Conservation (phyloP, 2,888 invertebrate genomes). For the Ormyrus thymus region DNA sequence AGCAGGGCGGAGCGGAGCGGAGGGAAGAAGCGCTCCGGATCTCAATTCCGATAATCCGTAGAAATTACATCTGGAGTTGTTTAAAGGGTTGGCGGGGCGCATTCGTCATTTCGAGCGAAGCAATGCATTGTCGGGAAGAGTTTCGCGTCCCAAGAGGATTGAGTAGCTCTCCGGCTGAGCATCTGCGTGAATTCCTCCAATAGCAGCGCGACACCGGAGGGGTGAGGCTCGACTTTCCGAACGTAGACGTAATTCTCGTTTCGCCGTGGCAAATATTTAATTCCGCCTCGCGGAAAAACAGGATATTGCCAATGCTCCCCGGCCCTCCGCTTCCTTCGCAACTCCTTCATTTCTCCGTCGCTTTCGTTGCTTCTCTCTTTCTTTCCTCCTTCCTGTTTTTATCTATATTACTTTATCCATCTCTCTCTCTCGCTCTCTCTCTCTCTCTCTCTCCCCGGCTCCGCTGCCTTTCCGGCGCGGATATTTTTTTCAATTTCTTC, state of each 20-base stretch:
- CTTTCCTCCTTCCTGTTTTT: constrained; percentile 31
- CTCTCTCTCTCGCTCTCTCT: constrained; percentile 21
- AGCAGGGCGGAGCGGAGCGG: no score
- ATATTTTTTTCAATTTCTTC: constrained; percentile 27
- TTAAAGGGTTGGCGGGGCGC: background rate
- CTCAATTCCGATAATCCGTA: constrained; percentile 7
- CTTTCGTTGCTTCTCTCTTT: constrained; percentile 3
- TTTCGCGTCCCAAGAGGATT: constrained; percentile 5
- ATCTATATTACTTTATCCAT: constrained; percentile 40
- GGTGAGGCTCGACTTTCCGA: background rate
- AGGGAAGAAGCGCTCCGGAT: no score
- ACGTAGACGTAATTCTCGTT: constrained; percentile 20
- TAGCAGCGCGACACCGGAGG: background rate
- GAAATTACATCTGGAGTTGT: background rate
- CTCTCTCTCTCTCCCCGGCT: background rate
- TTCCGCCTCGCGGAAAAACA: constrained; percentile 66
- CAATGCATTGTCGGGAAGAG: background rate
- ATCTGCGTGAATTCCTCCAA: constrained; percentile 3
- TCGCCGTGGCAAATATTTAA: constrained; percentile 68
- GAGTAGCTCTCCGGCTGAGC: background rate
- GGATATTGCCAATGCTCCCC: constrained; percentile 66
- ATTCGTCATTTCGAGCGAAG: background rate
- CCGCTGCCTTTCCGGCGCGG: no score
- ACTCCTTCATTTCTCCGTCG: constrained; percentile 41
- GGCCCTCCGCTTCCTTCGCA: background rate